Base-by-base conservation (phyloP, 2,888 invertebrate species). In the Acanthosepion lycidas region DNA sequence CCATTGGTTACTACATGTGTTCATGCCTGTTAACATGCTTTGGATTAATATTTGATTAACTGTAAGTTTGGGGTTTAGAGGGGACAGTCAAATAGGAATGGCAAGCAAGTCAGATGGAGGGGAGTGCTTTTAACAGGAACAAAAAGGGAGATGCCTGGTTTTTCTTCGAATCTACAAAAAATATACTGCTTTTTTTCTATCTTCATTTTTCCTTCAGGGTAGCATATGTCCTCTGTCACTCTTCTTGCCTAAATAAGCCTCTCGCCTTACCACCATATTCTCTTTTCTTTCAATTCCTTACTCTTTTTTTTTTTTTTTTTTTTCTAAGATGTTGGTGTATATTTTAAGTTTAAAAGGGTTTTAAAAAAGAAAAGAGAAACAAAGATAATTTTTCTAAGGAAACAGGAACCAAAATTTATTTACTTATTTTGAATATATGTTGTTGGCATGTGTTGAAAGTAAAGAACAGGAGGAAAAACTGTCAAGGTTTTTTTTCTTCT, bases 361-460 rank as follows among this genome's bases (percentile, higher is more conserved):
- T 15, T 0, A 51, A 51, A 64, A 64, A n/a, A 33, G 42, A 42
- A 42, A 42, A 42, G 42, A 6, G 12, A 33, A n/a, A n/a, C 78
- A 18, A 8, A n/a, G 28, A 18, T 23, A 20, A 53, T 6, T 12
- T 49, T n/a, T 93, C 51, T 55, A 49, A 51, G n/a, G n/a, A 93
- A 51, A 51, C 51, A 49, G 49, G 55, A 26, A 93, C 51, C 6
- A 51, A 26, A 12, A 26, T 33, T 51, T 28, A 53, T 28, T 49
- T 93, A 53, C 33, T 93, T 93, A 93, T 93, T 93, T 93, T 53
- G 93, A 93, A 55, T 42, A 33, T n/a, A 28, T 92, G n/a, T 78
- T 93, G 93, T 93, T 93, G 53, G 33, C 55, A 33, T 93, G 93
- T 53, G n/a, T 93, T 53, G 51, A 93, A 93, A 55, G n/a, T 95